Evolutionary conservation across 1,140 invertebrate species (phyloP).

Genomic region (Penaeus japonicus): DNA sequence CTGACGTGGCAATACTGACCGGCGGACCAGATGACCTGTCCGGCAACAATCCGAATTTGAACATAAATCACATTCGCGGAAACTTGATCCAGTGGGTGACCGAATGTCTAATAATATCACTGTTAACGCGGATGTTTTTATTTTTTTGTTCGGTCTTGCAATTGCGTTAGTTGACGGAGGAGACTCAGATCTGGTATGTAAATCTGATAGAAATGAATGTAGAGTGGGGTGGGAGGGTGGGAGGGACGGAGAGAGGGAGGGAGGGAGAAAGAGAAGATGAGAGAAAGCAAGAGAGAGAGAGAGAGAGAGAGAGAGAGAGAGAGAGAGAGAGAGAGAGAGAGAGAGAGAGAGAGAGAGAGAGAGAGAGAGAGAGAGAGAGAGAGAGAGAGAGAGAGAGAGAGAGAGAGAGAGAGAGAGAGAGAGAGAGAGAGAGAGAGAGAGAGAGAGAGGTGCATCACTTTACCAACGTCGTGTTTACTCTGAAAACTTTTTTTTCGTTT

Average conservation of each 20-base stretch:
- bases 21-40: background rate
- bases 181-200: no score
- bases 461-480: background rate
- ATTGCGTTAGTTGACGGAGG: no score
- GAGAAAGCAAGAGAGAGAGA: background rate
- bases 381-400: background rate
- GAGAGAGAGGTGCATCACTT: background rate
- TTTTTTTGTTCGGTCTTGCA: no score
- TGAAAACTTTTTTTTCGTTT: background rate
- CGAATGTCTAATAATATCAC: background rate
- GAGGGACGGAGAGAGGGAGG: background rate
- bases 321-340: background rate
- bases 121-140: background rate
- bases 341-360: background rate
- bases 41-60: background rate
- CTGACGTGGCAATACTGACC: background rate
- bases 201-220: no score
- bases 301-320: background rate
- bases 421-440: slow-evolving; percentile 1
- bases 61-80: slow-evolving; percentile 15
- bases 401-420: background rate
- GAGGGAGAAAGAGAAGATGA: background rate
- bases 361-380: slow-evolving; percentile 13
- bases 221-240: background rate
- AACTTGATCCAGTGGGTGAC: background rate